These are phyloP conservation scores for Ateles fusciceps DNA, from an alignment of 2,797 vertebrate species.

Conservation along the genomic window DNA sequence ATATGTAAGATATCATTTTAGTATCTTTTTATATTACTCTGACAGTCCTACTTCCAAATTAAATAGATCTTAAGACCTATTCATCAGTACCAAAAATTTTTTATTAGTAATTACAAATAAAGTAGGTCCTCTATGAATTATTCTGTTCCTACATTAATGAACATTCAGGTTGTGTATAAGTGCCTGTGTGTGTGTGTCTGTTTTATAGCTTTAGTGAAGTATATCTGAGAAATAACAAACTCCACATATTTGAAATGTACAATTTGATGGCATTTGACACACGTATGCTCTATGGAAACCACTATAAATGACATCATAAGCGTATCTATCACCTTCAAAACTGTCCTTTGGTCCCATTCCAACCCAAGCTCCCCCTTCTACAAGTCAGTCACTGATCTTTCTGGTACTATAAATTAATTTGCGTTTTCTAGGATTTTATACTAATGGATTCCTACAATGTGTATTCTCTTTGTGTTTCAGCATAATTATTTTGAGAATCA, in stretches of 20 bases:
- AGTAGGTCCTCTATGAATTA: not conserved
- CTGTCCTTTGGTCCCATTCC: not conserved
- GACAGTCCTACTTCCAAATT: fast-evolving
- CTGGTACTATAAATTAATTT: not conserved
- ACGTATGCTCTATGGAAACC: not conserved
- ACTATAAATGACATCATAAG: not conserved
- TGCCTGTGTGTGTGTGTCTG: not conserved
- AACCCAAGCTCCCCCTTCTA: fast-evolving
- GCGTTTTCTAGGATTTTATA: not conserved
- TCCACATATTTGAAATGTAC: not conserved
- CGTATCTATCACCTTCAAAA: not conserved
- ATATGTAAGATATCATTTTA: not conserved
- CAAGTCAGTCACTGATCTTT: not conserved
- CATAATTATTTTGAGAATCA: not conserved
- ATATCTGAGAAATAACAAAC: not conserved
- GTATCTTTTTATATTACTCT: not conserved
- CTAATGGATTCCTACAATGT: not conserved
- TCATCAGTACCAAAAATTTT: not conserved
- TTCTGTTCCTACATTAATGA: not conserved
- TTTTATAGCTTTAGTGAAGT: not conserved
- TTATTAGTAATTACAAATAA: not conserved
- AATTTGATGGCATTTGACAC: not conserved
- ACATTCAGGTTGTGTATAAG: not conserved
- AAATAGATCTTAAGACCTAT: not conserved
- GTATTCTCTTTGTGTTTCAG: not conserved